phyloP scores from a whole-genome alignment of 1,140 invertebrate species.

The Brachionus manjavacas region DNA sequence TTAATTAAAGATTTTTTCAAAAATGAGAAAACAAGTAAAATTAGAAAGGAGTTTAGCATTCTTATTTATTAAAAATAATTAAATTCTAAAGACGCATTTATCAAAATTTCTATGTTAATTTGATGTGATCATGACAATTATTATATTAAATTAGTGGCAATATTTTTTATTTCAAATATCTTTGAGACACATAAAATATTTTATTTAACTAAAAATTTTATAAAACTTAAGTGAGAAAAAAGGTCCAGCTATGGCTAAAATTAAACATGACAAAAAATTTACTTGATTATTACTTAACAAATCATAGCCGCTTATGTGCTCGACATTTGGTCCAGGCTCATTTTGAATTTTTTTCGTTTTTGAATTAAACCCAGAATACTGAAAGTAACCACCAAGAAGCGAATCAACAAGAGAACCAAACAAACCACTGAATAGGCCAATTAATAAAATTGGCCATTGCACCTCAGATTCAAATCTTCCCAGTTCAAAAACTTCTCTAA shows the following conservation, averaged over 20 bases:
- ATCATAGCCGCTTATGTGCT: constrained; percentile 5
- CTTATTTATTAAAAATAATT: no score
- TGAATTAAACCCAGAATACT: not conserved
- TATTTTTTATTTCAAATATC: no score
- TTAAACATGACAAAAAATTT: not conserved
- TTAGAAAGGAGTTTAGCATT: no score
- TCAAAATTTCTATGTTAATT: no score
- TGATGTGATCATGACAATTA: no score
- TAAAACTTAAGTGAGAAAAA: not conserved
- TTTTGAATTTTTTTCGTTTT: not conserved
- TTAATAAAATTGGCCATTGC: not conserved
- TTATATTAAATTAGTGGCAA: no score
- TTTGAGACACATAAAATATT: not conserved
- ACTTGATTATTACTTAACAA: constrained; percentile 36
- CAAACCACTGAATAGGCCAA: not conserved
- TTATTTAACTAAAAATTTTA: constrained; percentile 6
- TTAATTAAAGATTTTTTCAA: no score
- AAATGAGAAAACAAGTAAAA: no score
- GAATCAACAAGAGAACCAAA: constrained; percentile 22
- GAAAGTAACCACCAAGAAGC: not conserved
- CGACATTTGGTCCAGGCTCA: not conserved
- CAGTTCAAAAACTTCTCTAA: not conserved
- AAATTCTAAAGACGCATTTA: no score
- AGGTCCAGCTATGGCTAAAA: not conserved
- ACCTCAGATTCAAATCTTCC: not conserved